Percentiles rank a stretch among this genome's conserved stretches.
Conservation (phyloP, 2,113 vertebrate genomes). For the Sceloporus undulatus region DNA sequence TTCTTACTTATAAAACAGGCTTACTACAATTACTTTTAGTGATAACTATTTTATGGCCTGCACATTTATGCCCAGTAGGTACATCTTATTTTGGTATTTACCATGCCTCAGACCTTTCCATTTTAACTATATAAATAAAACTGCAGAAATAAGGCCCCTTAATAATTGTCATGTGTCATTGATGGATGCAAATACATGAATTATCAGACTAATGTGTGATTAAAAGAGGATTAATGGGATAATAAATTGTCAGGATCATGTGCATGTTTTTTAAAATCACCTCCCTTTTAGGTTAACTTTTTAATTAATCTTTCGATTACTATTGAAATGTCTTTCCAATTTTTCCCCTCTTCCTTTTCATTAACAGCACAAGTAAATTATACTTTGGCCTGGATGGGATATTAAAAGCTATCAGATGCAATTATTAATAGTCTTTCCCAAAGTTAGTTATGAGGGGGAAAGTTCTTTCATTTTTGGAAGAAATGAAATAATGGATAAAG, state of each 20-base stretch:
- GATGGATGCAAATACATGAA: constrained; percentile 59
- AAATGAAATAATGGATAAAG: constrained; percentile 19
- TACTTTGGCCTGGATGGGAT: constrained; percentile 54
- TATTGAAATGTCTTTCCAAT: constrained; percentile 56
- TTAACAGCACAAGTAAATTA: constrained; percentile 66
- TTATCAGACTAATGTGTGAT: constrained; percentile 64
- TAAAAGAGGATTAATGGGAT: constrained; percentile 67
- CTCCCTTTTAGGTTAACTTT: constrained; percentile 60
- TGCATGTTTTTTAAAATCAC: constrained; percentile 49
- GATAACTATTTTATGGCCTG: constrained; percentile 59
- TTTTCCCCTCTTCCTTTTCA: constrained; percentile 59
- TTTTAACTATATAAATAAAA: constrained; percentile 66
- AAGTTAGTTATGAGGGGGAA: constrained; percentile 59
- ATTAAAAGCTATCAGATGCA: constrained; percentile 64
- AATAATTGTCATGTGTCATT: constrained; percentile 62
- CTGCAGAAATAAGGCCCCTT: constrained; percentile 60
- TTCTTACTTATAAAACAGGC: constrained; percentile 61
- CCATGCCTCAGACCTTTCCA: constrained; percentile 53
- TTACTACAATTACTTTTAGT: constrained; percentile 62
- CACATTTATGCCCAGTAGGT: constrained; percentile 62
- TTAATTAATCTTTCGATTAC: constrained; percentile 70
- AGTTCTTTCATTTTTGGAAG: constrained; percentile 51
- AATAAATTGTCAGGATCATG: constrained; percentile 65
- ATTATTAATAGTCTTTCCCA: constrained; percentile 65
- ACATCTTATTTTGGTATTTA: constrained; percentile 62